Evolutionary conservation across 2,797 vertebrate species (phyloP).

Genomic region (Merluccius polli): DNA sequence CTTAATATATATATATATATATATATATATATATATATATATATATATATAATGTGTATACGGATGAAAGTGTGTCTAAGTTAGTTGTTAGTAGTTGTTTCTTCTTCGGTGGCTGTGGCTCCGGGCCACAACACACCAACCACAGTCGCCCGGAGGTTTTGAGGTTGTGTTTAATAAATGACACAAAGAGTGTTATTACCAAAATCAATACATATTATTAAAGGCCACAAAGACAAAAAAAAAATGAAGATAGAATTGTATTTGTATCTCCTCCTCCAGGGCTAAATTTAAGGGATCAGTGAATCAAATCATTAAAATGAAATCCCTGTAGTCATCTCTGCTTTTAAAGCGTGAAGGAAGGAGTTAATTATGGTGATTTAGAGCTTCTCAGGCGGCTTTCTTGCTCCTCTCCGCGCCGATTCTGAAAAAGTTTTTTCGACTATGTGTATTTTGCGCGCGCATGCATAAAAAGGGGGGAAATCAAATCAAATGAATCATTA

Average conservation of each 20-base stretch:
- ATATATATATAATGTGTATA: too few relatives aligned
- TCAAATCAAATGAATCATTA: slow-evolving; percentile 68
- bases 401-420: neutral
- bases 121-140: slow-evolving; percentile 3
- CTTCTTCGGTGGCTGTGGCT: neutral
- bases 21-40: too few relatives aligned
- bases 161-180: slow-evolving; percentile 44
- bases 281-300: slow-evolving; percentile 79
- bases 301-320: slow-evolving; percentile 81
- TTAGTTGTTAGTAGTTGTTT: neutral
- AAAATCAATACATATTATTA: slow-evolving; percentile 48
- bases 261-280: slow-evolving; percentile 64
- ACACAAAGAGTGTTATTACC: slow-evolving; percentile 48
- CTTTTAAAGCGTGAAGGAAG: slow-evolving; percentile 69
- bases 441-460: slow-evolving; percentile 17
- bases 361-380: slow-evolving; percentile 75
- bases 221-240: slow-evolving; percentile 54
- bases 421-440: slow-evolving; percentile 7
- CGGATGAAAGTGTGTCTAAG: neutral
- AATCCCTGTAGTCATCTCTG: slow-evolving; percentile 53
- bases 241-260: slow-evolving; percentile 59
- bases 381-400: slow-evolving; percentile 46
- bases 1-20: too few relatives aligned
- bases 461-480: slow-evolving; percentile 28
- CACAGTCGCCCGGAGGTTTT: slow-evolving; percentile 13